phyloP scores from a whole-genome alignment of 2,888 invertebrate genomes.

The Cylindroiulus punctatus region DNA sequence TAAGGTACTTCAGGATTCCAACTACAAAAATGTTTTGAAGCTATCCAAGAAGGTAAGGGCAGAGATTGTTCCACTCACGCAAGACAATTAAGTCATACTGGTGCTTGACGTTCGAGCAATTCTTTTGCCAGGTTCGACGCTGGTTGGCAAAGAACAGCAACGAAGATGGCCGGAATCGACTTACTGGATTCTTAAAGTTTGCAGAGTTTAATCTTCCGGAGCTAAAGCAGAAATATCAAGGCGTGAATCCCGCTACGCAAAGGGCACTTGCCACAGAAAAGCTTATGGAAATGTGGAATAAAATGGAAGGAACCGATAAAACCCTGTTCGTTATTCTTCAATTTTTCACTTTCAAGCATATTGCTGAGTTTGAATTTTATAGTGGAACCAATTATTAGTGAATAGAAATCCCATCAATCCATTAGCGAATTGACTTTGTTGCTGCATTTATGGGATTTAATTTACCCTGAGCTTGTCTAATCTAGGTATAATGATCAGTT shows the following conservation, averaged over 20 bases:
- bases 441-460: too few relatives aligned
- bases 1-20: constrained; percentile 71
- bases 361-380: too few relatives aligned
- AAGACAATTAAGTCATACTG: neutral
- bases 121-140: neutral
- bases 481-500: neutral
- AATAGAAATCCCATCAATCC: too few relatives aligned
- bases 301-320: constrained; percentile 72
- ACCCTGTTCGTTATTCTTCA: constrained; percentile 50
- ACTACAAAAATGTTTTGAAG: constrained; percentile 70
- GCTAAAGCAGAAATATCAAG: constrained; percentile 65
- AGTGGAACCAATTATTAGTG: too few relatives aligned
- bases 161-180: neutral
- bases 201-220: constrained; percentile 68
- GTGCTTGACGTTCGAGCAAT: neutral
- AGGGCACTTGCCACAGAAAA: constrained; percentile 73
- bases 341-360: too few relatives aligned
- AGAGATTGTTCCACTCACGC: neutral
- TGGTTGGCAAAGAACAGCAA: neutral
- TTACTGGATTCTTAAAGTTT: constrained; percentile 68
- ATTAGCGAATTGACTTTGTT: too few relatives aligned
- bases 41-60: constrained; percentile 70
- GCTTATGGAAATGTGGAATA: constrained; percentile 76
- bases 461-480: too few relatives aligned
- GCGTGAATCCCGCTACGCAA: constrained; percentile 69